Conservation (phyloP, 2,113 vertebrate genomes). For the Tympanuchus pallidicinctus region DNA sequence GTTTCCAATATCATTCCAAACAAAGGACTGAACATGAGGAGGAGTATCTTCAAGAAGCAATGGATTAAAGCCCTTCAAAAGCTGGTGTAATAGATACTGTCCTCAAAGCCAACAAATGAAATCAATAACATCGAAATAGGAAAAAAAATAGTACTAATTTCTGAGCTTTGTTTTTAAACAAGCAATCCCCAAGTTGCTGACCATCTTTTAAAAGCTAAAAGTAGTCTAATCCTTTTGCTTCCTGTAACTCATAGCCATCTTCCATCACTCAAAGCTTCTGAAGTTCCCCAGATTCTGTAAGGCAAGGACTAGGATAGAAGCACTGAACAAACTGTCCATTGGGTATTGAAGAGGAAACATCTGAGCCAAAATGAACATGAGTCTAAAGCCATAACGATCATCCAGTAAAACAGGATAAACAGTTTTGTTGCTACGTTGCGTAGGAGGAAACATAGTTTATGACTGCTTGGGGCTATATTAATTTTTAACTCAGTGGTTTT, state of each 20-base stretch:
- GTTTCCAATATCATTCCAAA: not conserved
- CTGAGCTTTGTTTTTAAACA: not conserved
- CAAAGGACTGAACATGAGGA: not conserved
- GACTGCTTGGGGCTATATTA: slow-evolving; percentile 4
- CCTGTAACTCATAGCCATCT: not conserved
- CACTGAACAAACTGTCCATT: not conserved
- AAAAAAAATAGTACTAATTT: not conserved
- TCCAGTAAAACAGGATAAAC: slow-evolving; percentile 27
- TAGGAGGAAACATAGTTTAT: slow-evolving; percentile 35
- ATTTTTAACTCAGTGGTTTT: slow-evolving; percentile 50
- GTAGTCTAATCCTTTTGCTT: not conserved
- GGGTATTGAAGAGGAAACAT: slow-evolving; percentile 8
- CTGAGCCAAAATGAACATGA: slow-evolving; percentile 29
- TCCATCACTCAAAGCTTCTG: not conserved
- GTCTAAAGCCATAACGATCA: not conserved
- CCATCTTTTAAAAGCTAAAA: not conserved
- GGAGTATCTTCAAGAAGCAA: not conserved
- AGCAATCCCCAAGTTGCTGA: not conserved
- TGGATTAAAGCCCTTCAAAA: not conserved
- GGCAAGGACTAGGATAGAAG: not conserved
- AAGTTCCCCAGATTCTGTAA: not conserved
- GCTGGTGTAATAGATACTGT: not conserved
- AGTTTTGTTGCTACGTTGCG: slow-evolving; percentile 47
- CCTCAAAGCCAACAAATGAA: not conserved
- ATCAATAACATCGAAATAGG: not conserved